Evolutionary conservation across 2,113 vertebrate genomes (phyloP).

Genomic region (Miniopterus natalensis): DNA sequence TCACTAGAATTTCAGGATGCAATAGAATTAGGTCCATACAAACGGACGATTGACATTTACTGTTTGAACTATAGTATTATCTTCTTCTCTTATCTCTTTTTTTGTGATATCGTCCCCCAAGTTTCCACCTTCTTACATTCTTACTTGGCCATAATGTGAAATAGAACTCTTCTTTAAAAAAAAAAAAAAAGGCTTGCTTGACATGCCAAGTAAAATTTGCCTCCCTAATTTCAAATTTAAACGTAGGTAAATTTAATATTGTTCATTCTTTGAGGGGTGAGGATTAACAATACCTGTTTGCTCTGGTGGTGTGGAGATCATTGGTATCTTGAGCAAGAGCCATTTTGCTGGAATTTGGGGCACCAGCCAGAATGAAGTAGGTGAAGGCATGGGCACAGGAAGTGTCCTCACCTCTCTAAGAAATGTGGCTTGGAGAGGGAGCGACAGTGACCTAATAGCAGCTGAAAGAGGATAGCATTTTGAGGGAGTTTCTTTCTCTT

Average conservation of each 20-base stretch:
- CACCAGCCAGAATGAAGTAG: not conserved
- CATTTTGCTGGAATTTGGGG: not conserved
- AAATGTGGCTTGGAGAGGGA: not conserved
- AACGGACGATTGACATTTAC: not conserved
- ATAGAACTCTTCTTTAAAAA: not conserved
- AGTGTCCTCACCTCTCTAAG: not conserved
- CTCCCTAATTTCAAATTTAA: slow-evolving; percentile 13
- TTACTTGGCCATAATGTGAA: slow-evolving; percentile 16
- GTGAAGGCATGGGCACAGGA: not conserved
- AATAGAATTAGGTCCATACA: not conserved
- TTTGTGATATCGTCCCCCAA: not conserved
- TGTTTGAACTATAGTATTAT: not conserved
- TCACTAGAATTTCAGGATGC: slow-evolving; percentile 30
- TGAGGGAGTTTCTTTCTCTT: not conserved
- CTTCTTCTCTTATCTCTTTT: not conserved
- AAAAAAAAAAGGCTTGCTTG: not conserved
- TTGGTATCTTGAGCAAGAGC: slow-evolving; percentile 38
- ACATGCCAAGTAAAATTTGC: not conserved
- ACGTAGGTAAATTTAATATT: slow-evolving; percentile 17
- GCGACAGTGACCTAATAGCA: not conserved
- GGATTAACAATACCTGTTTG: slow-evolving; percentile 1
- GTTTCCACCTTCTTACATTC: not conserved
- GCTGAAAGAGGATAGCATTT: not conserved
- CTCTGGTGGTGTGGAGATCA: not conserved
- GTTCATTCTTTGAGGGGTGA: not conserved